Evolutionary conservation across 2,888 invertebrate genomes (phyloP).

Genomic region (Auanema sp.): DNA sequence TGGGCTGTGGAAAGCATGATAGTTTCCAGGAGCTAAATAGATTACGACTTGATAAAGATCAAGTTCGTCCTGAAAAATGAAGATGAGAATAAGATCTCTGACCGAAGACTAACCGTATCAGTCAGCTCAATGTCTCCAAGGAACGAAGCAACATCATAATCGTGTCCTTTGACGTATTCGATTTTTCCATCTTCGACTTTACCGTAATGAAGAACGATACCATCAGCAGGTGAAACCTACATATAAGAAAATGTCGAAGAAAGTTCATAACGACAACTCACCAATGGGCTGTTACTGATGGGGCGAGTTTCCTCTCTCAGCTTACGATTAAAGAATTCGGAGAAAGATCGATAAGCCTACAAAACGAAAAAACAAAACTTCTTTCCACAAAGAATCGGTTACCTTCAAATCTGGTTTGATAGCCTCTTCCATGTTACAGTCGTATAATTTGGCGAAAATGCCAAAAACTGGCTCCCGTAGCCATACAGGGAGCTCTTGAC

Average conservation of each 20-base stretch:
- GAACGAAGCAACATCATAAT: constrained; percentile 76
- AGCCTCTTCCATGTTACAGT: constrained; percentile 60
- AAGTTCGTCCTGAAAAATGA: constrained; percentile 26
- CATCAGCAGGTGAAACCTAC: constrained; percentile 86
- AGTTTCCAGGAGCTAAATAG: constrained; percentile 96
- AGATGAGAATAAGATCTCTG: not conserved
- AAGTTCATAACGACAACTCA: constrained; percentile 15
- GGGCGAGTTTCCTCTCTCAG: constrained; percentile 50
- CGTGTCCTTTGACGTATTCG: constrained; percentile 82
- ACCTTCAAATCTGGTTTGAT: constrained; percentile 39
- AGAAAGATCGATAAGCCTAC: constrained; percentile 52
- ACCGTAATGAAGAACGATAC: constrained; percentile 85
- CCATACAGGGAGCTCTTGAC: constrained; percentile 51
- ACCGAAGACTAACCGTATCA: constrained; percentile 18
- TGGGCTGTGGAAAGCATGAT: constrained; percentile 93
- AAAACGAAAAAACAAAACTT: constrained; percentile 11
- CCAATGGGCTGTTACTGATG: constrained; percentile 54
- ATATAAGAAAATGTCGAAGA: constrained; percentile 4
- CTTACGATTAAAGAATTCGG: constrained; percentile 59
- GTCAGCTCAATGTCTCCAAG: constrained; percentile 70
- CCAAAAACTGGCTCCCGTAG: constrained; percentile 54
- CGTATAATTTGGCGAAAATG: constrained; percentile 50
- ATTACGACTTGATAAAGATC: constrained; percentile 88
- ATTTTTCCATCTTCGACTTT: constrained; percentile 81
- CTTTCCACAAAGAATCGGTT: too few relatives aligned